phyloP scores from a whole-genome alignment of 2,797 vertebrate species.

The Sphenopsis melanotis region DNA sequence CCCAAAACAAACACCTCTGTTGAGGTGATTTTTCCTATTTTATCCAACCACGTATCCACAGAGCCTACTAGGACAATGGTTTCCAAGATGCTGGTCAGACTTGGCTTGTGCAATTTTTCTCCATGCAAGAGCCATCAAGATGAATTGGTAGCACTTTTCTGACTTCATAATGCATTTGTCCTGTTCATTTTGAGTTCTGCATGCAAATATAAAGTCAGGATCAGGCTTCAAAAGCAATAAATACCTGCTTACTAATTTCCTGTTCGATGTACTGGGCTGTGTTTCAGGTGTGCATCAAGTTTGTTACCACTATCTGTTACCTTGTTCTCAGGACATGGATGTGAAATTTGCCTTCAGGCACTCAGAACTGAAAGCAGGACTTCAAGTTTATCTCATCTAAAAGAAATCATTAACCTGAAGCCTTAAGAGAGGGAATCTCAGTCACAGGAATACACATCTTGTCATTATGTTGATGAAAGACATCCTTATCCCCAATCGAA shows the following conservation, averaged over 20 bases:
- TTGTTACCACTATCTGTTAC: background rate
- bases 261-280: background rate
- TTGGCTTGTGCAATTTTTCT: background rate
- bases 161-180: background rate
- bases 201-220: background rate
- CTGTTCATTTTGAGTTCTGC: background rate
- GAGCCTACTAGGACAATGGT: background rate
- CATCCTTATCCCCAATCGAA: background rate
- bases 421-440: background rate
- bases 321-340: background rate
- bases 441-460: background rate
- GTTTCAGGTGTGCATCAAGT: background rate
- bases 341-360: background rate
- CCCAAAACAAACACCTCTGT: background rate
- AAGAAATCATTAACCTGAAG: background rate
- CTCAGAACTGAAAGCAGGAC: background rate
- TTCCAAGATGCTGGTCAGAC: background rate
- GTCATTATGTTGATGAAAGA: background rate
- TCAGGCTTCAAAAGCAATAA: background rate
- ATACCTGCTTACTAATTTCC: background rate
- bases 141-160: background rate
- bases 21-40: constrained; percentile 1
- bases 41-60: background rate
- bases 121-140: background rate
- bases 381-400: background rate